Evolutionary conservation across 2,888 invertebrate genomes (phyloP), one percentile per base, ranked within the genome.

Genomic region (Lasioglossum pauxillum): DNA sequence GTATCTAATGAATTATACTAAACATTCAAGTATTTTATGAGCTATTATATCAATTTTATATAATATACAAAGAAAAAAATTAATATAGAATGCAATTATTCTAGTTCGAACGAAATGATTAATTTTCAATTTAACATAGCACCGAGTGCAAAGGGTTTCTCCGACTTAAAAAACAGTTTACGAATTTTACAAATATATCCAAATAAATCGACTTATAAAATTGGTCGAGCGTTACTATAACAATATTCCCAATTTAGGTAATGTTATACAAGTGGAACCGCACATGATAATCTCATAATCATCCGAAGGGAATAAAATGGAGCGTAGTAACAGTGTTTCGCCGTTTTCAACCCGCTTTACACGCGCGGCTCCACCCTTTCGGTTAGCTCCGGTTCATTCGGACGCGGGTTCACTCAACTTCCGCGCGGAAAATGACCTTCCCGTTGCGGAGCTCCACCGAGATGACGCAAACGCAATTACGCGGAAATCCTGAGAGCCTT

Each of bases 381-480:
- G 84, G 75, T 80, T 67, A 67, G 41, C 73, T 73, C 67, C 35
- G 72, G 87, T 84, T 89, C 90, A 87, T 88, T 89, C 78, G 78
- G 27, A 67, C 82, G 31, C 60, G 44, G 67, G 80, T 78, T 82
- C 83, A 49, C 71, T 78, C 87, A 85, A 88, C 84, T 89, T 90
- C 90, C 82, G 75, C 87, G 81, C 57, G 89, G 92, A 92, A 93
- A 93, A 93, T 93, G 85, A 90, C 46, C 85, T 88, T 89, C 90
- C 75, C 78, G 75, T 82, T 82, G 78, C 89, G 88, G 91, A 90
- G 88, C 90, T 85, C 84, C 78, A 80, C 79, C 84, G 89, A 88
- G 89, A 93, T 91, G 92, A 93, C 92, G 92, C 91, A 93, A 93
- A 93, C 90, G 92, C 92, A 94, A 94, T 94, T 94, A 93, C 89